Evolutionary conservation across 1,140 invertebrate species (phyloP), one percentile per base, ranked within the genome.

Genomic region (Patella vulgata): DNA sequence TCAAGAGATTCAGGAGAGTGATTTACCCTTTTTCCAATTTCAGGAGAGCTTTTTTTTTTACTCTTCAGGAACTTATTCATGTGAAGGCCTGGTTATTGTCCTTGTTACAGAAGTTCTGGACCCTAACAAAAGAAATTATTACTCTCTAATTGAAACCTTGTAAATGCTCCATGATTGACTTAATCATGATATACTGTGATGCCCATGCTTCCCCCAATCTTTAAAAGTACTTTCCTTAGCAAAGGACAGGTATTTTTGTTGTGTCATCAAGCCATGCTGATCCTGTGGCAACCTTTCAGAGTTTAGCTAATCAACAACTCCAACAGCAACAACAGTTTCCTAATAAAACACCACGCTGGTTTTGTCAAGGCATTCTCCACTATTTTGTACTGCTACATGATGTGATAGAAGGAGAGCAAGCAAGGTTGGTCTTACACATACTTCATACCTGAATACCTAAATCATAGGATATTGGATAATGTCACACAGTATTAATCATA

Each of bases 351-450:
- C 79, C 81, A 0, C 96, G 96, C 80, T 98, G 95, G 95, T 96
- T 98, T 82, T 90, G 89, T 72, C 90, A 90, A 60, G 90, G 90
- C 67, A 90, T 93, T 31, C 87, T 96, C 27, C 91, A 93, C 76
- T 95, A 93, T 84, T 97, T 95, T 86, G 90, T 98, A 59, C 86
- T 98, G 42, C 76, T 98, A 47, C 93, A 97, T 85, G 95, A 97
- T 86, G 86, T 88, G n/a, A 65, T 85, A n/a, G 86, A 88, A 68
- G 88, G 88, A 70, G 88, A 91, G 80, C 76, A 83, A 55, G 59
- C 86, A 39, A 89, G 88, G 89, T 90, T 85, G 80, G 63, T 54
- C 42, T 11, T 2, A 33, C 5, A 30, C 11, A 53, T 30, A 30
- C 25, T 28, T 31, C 8, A 30, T 52, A 14, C 14, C 27, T 2